Percentiles rank a stretch among this genome's conserved stretches.
phyloP scores from a whole-genome alignment of 2,113 vertebrate genomes.

The Oreotragus oreotragus region DNA sequence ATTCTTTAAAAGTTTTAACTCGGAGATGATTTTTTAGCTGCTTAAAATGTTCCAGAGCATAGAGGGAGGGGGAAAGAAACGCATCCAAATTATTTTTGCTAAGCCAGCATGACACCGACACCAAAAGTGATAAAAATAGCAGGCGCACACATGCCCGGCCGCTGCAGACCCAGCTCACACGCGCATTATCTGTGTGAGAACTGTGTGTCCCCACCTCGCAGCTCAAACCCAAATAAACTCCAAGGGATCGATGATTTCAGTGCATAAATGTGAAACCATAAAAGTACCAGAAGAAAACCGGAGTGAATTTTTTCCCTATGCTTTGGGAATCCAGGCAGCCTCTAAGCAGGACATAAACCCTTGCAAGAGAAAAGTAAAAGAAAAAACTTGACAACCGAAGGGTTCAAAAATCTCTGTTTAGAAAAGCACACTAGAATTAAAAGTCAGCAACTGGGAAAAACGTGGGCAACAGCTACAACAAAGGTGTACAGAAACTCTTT shows the following conservation, averaged over 20 bases:
- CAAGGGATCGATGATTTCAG: background rate
- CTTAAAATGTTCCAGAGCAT: background rate
- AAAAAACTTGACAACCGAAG: background rate
- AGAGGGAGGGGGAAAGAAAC: background rate
- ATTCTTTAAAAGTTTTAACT: background rate
- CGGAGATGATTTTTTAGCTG: background rate
- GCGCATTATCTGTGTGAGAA: fast-evolving
- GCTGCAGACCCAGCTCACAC: fast-evolving
- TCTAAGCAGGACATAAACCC: background rate
- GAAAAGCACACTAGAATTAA: background rate
- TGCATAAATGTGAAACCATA: background rate
- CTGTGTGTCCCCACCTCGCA: fast-evolving
- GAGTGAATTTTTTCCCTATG: background rate
- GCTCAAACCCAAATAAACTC: background rate
- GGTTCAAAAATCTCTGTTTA: background rate
- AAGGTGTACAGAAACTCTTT: background rate
- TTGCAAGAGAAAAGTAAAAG: background rate
- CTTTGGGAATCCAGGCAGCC: background rate
- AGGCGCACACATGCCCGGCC: fast-evolving
- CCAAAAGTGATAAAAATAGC: background rate
- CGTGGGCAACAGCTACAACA: background rate
- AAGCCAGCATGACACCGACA: background rate
- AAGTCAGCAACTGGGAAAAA: background rate
- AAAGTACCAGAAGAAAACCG: slow-evolving; percentile 10
- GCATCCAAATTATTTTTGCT: background rate